Conservation (phyloP, 2,888 invertebrate genomes). For the Epistrophe eligans region DNA sequence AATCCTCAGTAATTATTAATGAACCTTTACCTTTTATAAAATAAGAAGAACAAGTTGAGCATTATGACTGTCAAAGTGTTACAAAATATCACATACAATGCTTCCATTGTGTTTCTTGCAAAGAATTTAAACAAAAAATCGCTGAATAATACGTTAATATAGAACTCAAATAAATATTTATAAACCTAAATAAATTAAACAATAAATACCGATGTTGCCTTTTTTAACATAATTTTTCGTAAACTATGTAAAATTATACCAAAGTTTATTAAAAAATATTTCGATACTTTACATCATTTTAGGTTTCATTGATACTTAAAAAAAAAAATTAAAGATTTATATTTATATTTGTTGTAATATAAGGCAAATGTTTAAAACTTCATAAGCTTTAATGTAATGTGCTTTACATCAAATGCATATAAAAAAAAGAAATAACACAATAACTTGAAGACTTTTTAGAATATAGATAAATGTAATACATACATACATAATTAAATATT, state of each 20-base stretch:
- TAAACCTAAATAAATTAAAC: conserved; percentile 16
- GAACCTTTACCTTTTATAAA: not conserved
- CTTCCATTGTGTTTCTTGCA: conserved; percentile 48
- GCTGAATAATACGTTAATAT: not conserved
- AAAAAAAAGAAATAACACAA: conserved; percentile 35
- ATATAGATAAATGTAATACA: conserved; percentile 1
- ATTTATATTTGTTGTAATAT: not conserved
- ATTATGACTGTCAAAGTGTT: conserved; percentile 29
- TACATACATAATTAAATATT: not conserved
- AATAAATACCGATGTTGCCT: conserved; percentile 61
- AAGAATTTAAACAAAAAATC: not conserved
- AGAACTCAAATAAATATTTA: conserved; percentile 8
- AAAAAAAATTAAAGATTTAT: conserved; percentile 1
- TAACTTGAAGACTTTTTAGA: conserved; percentile 60
- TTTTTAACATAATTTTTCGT: conserved; percentile 60
- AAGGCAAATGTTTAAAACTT: conserved; percentile 29
- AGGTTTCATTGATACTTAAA: conserved; percentile 42
- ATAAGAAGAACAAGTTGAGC: not conserved
- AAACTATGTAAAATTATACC: conserved; percentile 71
- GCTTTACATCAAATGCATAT: conserved; percentile 50
- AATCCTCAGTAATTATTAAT: not conserved
- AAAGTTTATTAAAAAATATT: conserved; percentile 70
- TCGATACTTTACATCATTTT: conserved; percentile 47
- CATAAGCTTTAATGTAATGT: conserved; percentile 62
- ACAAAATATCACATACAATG: conserved; percentile 21